Evolutionary conservation across 2,888 invertebrate genomes (phyloP), one percentile per base, ranked within the genome.

Genomic region (Xestoiulus laeticollis): DNA sequence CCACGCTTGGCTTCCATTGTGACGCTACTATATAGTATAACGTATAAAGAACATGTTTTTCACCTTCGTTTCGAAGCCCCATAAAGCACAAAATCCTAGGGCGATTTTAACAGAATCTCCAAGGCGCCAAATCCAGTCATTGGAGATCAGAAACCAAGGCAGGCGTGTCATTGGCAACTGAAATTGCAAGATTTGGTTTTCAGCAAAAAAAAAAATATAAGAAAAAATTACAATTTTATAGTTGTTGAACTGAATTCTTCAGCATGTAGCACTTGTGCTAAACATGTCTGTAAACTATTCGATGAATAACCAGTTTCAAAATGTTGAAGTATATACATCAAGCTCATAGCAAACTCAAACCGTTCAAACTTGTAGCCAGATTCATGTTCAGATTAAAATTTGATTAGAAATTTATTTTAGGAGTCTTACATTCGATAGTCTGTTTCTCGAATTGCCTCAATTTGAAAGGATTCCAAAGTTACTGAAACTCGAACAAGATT

Each of bases 1-100:
- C n/a, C 59, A 59, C 59, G 59, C 59, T 59, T n/a, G n/a, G n/a
- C 19, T 59, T 59, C 59, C 59, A 59, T n/a, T n/a, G 59, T n/a
- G 59, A 12, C 19, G n/a, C 59, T 48, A 48, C 19, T 59, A 59
- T 12, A 38, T 6, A 38, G 6, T 6, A 38, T 38, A 38, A 3
- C 6, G 38, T 5, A 38, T 38, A n/a, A n/a, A 59, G 19, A 59
- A 59, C 59, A 59, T n/a, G 59, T 59, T 59, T 59, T 48, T n/a
- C 59, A 59, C 59, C 59, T 59, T n/a, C 59, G n/a, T 3, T 59
- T 59, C 19, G n/a, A 59, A 59, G 59, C 12, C 1, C 48, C 48
- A 48, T 43, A 43, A 43, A 43, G 43, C 10, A 8, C 6, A 48
- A 2, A 59, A n/a, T 59, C 59, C 59, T 59, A n/a, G 5, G 5